Evolutionary conservation across 2,797 vertebrate genomes (phyloP), one percentile per base, ranked within the genome.

Genomic region (Cottoperca gobio): DNA sequence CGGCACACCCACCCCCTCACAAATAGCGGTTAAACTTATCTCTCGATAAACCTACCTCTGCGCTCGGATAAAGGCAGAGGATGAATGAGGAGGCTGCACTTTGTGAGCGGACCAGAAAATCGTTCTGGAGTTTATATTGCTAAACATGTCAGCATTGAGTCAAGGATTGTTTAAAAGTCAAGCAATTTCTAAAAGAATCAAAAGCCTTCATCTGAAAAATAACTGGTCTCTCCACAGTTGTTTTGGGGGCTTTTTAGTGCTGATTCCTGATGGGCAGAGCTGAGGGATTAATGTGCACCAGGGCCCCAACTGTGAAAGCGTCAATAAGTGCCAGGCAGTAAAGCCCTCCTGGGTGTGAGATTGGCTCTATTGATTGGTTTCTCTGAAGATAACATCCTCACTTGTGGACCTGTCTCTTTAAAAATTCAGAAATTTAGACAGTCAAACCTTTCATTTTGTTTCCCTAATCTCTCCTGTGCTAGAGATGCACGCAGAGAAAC

Each of bases 311-410:
- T 82, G 70, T 76, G 80, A 84, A 58, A 59, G 64, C 83, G 59
- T 91, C 89, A 79, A 87, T 90, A 87, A 80, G 63, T 76, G 75
- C 63, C n/a, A 23, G 42, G 67, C 76, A 82, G 77, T 84, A 70
- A 60, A 84, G 62, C 72, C 81, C 81, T 69, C 58, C 63, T 70
- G 79, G 73, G 62, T 72, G 85, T 75, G 75, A 85, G 88, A 89
- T 87, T 82, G 81, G 62, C 78, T 85, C 35, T 89, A 89, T 89
- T 73, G 89, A 92, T 89, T 72, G 42, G 66, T 78, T 70, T 72
- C 78, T 87, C 52, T 62, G 78, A 85, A 85, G 81, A 89, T 82
- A 88, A 68, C 78, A 76, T 72, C 55, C 78, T 82, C 74, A 78
- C 69, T 78, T 55, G 37, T 53, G 54, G 70, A 66, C 65, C 65